Conservation (phyloP, 2,113 vertebrate genomes). For the Cranoglanis bouderius region DNA sequence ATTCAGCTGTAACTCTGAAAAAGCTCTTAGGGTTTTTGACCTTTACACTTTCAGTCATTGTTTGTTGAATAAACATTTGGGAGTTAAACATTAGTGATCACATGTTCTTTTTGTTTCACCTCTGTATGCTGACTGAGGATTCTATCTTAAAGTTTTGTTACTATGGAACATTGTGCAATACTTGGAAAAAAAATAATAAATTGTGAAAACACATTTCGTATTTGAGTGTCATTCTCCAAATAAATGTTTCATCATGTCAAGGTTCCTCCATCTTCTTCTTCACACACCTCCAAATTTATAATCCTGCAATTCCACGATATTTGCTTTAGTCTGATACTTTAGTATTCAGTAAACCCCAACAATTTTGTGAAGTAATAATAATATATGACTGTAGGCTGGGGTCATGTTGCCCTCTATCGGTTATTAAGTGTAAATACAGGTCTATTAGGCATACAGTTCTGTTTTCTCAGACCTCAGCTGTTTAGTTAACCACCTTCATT, state of each 20-base stretch:
- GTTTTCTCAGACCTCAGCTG: neutral
- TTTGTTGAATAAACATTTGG: slow-evolving; percentile 27
- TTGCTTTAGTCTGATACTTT: neutral
- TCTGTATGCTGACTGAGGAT: neutral
- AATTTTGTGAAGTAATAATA: neutral
- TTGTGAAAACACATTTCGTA: neutral
- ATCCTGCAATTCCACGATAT: neutral
- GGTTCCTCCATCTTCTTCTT: neutral
- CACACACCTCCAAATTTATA: neutral
- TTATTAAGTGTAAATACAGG: neutral
- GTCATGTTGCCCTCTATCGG: slow-evolving; percentile 30
- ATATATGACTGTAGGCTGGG: neutral
- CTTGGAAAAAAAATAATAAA: neutral
- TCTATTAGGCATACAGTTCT: neutral
- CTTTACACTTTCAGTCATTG: slow-evolving; percentile 39
- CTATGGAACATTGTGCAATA: neutral
- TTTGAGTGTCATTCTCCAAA: neutral
- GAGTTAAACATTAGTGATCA: slow-evolving; percentile 39
- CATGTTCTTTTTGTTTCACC: neutral
- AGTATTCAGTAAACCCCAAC: neutral
- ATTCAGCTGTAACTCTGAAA: neutral
- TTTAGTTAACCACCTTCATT: neutral
- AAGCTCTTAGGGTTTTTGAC: neutral
- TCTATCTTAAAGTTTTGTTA: neutral
- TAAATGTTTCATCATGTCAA: neutral